Percentiles rank a stretch among this genome's conserved stretches.
phyloP scores from a whole-genome alignment of 2,113 vertebrate genomes.

The Emydura subglobosa region DNA sequence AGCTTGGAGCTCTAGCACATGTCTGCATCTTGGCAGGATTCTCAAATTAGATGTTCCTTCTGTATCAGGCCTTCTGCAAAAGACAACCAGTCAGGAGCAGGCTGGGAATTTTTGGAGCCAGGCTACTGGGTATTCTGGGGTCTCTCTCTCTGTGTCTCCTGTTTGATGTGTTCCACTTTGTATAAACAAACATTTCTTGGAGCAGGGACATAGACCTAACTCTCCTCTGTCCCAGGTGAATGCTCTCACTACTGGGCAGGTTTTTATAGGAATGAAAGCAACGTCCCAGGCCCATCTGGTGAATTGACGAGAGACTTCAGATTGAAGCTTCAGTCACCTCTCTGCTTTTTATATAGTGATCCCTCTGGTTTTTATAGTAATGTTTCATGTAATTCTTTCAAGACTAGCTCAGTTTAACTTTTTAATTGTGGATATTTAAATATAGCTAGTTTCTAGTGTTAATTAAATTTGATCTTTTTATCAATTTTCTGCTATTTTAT shows the following conservation, averaged over 20 bases:
- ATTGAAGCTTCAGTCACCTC: slow-evolving; percentile 30
- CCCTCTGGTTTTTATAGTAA: background rate
- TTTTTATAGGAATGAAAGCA: background rate
- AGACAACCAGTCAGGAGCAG: background rate
- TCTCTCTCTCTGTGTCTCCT: background rate
- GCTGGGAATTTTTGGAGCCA: background rate
- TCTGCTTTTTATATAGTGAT: background rate
- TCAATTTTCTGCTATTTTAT: background rate
- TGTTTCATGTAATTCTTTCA: background rate
- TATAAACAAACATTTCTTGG: background rate
- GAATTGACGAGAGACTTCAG: slow-evolving; percentile 45
- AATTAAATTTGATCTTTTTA: background rate
- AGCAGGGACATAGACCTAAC: background rate
- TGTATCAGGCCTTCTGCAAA: background rate
- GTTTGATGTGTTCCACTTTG: background rate
- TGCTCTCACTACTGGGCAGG: background rate
- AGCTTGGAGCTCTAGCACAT: background rate
- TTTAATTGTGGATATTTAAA: background rate
- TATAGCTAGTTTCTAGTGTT: background rate
- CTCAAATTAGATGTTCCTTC: background rate
- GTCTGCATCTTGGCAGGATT: background rate
- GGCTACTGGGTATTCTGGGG: background rate
- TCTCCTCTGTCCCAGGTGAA: background rate
- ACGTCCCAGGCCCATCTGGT: slow-evolving; percentile 52
- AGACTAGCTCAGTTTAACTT: background rate